Evolutionary conservation across 2,888 invertebrate species (phyloP).

Genomic region (Cantharis lateralis): DNA sequence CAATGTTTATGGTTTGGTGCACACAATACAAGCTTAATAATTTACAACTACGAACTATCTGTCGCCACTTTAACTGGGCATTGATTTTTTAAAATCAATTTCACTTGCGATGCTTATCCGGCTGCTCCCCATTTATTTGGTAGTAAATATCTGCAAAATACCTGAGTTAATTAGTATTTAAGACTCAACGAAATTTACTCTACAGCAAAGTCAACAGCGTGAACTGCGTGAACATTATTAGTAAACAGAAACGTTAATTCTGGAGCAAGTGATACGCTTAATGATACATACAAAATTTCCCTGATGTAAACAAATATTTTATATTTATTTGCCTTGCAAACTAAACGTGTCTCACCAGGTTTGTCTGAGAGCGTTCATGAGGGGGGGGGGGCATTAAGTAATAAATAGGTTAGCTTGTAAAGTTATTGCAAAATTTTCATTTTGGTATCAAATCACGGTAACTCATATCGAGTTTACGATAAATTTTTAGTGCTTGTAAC

Average conservation of each 20-base stretch:
- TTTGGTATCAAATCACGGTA: background rate
- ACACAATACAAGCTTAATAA: slow-evolving; percentile 10
- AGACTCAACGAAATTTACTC: background rate
- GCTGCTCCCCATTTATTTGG: background rate
- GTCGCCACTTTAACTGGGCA: background rate
- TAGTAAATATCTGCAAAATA: background rate
- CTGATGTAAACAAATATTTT: background rate
- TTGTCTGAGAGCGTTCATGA: background rate
- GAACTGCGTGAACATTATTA: background rate
- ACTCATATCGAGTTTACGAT: background rate
- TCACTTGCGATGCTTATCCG: background rate
- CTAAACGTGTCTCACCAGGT: background rate
- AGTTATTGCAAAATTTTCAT: background rate
- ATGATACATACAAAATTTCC: background rate
- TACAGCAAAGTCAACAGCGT: background rate
- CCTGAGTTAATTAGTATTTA: slow-evolving; percentile 4
- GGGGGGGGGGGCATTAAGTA: background rate
- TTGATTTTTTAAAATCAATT: background rate
- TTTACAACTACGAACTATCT: slow-evolving; percentile 12
- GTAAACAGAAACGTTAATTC: slow-evolving; percentile 3
- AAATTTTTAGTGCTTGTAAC: background rate
- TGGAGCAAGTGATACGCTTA: background rate
- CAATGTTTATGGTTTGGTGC: slow-evolving; percentile 22
- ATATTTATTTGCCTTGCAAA: background rate
- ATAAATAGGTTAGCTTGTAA: background rate